Percentiles rank a stretch among this genome's conserved stretches.
Evolutionary conservation across 2,888 invertebrate species (phyloP).

Genomic region (Drosophila fungiperda): DNA sequence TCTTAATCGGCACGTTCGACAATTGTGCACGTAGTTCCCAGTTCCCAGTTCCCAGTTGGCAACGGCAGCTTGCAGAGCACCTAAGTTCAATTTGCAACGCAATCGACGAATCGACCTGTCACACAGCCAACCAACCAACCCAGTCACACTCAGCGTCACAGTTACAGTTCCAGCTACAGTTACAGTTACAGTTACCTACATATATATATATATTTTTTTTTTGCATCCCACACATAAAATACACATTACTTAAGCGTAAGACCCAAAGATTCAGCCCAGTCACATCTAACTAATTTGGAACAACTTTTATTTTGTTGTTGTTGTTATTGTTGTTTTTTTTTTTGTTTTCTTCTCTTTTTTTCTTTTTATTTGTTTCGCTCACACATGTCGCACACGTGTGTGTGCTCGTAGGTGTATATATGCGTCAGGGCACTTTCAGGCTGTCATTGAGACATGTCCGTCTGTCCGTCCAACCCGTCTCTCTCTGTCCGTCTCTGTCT

Average conservation of each 20-base stretch:
- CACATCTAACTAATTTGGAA: conserved; percentile 80
- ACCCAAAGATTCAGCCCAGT: conserved; percentile 70
- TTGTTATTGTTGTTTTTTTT: conserved; percentile 3
- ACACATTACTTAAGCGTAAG: conserved; percentile 77
- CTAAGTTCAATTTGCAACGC: conserved; percentile 67
- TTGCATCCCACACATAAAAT: conserved; percentile 77
- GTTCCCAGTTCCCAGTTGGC: conserved; percentile 35
- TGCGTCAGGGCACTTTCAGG: conserved; percentile 70
- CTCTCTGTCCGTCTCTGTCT: conserved; percentile 21
- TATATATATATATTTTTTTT: conserved; percentile 14
- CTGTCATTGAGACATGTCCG: conserved; percentile 80
- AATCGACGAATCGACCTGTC: conserved; percentile 54
- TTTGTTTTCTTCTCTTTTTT: too few species aligned
- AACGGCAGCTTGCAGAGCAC: conserved; percentile 36
- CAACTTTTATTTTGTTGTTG: conserved; percentile 64
- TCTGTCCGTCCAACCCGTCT: conserved; percentile 33
- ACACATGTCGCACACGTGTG: conserved; percentile 51
- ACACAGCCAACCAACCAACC: conserved; percentile 4
- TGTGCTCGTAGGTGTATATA: conserved; percentile 19
- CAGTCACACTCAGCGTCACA: conserved; percentile 13
- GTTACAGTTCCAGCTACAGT: conserved; percentile 45
- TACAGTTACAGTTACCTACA: conserved; percentile 69
- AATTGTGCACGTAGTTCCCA: conserved; percentile 70
- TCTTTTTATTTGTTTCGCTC: conserved; percentile 30
- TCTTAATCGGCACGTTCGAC: conserved; percentile 78